Evolutionary conservation across 2,888 invertebrate species (phyloP), one percentile per base, ranked within the genome.

Genomic region (Anticlea derivata): DNA sequence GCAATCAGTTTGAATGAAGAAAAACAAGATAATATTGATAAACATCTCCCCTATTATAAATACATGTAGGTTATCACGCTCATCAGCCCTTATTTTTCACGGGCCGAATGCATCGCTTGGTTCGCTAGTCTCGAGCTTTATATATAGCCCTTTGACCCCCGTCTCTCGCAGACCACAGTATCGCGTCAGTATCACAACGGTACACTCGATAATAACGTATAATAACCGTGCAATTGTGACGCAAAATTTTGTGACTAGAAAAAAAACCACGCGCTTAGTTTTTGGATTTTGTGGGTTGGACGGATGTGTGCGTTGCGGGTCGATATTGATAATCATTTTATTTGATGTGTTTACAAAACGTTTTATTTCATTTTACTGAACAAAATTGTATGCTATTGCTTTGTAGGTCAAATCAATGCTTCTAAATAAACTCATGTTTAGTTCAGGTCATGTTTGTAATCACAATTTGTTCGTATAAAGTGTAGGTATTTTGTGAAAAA

Each of bases 51-150:
- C 23, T 30, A 35, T 48, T 53, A 48, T 48, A 48, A 17, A 44
- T 48, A 48, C 37, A 78, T 78, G 64, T 79, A 73, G 80, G 78
- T 76, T 80, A 78, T 79, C 72, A 78, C 70, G 82, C 75, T 71
- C 72, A 68, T 62, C 67, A 68, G 61, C 67, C 63, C 58, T 67
- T 71, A 34, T 75, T 76, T 75, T 80, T 79, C 78, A 83, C 82
- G 80, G 78, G 63, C 68, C 67, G 73, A 57, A 70, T 74, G 73
- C 70, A 68, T 69, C 50, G 66, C 85, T 65, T 78, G 85, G 75
- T 68, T 78, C 75, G 70, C 48, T 80, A 65, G 60, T 30, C 68
- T 59, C 62, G 70, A 51, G 73, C 83, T 83, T 82, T 74, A 66
- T 67, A 66, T 67, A 83, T 85, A 85, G 83, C 70, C 72, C 64